phyloP scores from a whole-genome alignment of 1,140 invertebrate genomes.

The Archivesica marissinica region DNA sequence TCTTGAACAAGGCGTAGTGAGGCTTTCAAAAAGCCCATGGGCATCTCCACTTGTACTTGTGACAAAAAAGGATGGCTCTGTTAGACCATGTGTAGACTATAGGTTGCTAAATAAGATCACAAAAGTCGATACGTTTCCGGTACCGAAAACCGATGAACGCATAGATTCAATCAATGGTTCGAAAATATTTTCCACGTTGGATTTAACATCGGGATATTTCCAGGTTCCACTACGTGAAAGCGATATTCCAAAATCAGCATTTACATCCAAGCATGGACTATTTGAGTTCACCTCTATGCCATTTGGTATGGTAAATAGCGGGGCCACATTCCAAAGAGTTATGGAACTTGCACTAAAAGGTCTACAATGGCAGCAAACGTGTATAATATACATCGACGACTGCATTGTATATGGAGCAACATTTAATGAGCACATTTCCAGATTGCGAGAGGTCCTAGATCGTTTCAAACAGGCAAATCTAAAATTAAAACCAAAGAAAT shows the following conservation, averaged over 20 bases:
- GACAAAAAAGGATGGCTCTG: too few relatives aligned
- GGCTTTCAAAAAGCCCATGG: too few relatives aligned
- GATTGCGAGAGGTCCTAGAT: constrained; percentile 14
- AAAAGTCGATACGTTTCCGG: too few relatives aligned
- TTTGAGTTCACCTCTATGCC: neutral
- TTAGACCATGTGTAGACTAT: too few relatives aligned
- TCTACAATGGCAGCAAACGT: constrained; percentile 41
- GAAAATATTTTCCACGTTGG: too few relatives aligned
- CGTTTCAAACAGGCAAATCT: neutral
- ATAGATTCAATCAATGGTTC: too few relatives aligned
- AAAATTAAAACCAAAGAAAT: constrained; percentile 42
- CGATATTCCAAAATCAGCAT: constrained; percentile 77
- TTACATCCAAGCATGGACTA: constrained; percentile 4
- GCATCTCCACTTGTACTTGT: too few relatives aligned
- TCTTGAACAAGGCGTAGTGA: too few relatives aligned
- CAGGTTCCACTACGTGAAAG: too few relatives aligned
- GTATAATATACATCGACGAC: constrained; percentile 30
- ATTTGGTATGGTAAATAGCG: neutral
- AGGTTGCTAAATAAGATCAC: too few relatives aligned
- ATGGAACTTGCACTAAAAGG: constrained; percentile 40
- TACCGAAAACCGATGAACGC: too few relatives aligned
- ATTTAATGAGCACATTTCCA: constrained; percentile 21
- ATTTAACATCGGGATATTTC: too few relatives aligned
- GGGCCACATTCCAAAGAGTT: constrained; percentile 11
- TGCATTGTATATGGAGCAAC: constrained; percentile 13